Evolutionary conservation across 2,888 invertebrate species (phyloP).

Genomic region (Idaea straminata): DNA sequence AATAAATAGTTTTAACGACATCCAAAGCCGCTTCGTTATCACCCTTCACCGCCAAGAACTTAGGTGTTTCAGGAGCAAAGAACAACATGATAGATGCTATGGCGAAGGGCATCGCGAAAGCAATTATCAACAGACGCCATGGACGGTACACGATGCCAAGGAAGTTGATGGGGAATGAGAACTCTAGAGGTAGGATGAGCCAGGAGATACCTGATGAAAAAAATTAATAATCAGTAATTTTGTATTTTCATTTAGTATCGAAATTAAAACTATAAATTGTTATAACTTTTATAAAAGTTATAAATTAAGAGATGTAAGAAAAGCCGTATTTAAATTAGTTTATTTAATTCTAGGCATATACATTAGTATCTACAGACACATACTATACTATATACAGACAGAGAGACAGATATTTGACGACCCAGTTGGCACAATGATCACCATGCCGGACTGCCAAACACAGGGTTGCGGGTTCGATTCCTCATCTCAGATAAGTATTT

Average conservation of each 20-base stretch:
- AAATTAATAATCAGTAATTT: neutral
- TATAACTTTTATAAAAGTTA: neutral
- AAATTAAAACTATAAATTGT: neutral
- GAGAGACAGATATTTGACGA: too few relatives aligned
- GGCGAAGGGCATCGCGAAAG: slow-evolving; percentile 83
- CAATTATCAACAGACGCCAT: slow-evolving; percentile 87
- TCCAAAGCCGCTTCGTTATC: slow-evolving; percentile 79
- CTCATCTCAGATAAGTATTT: too few relatives aligned
- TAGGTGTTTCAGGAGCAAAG: slow-evolving; percentile 88
- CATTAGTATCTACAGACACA: too few relatives aligned
- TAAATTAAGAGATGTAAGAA: too few relatives aligned
- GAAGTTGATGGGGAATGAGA: slow-evolving; percentile 64
- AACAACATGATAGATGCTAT: slow-evolving; percentile 79
- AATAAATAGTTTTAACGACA: slow-evolving; percentile 62
- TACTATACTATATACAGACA: too few relatives aligned
- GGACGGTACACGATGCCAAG: slow-evolving; percentile 82
- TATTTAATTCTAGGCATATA: too few relatives aligned
- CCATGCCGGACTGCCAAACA: too few relatives aligned
- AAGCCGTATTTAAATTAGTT: too few relatives aligned
- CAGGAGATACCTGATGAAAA: slow-evolving; percentile 81
- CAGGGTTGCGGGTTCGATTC: too few relatives aligned
- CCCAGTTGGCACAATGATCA: too few relatives aligned
- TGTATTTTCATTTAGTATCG: too few relatives aligned
- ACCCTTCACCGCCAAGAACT: slow-evolving; percentile 84
- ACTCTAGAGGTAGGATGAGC: slow-evolving; percentile 82